Evolutionary conservation across 1,140 invertebrate genomes (phyloP).

Genomic region (Hetaerina americana): DNA sequence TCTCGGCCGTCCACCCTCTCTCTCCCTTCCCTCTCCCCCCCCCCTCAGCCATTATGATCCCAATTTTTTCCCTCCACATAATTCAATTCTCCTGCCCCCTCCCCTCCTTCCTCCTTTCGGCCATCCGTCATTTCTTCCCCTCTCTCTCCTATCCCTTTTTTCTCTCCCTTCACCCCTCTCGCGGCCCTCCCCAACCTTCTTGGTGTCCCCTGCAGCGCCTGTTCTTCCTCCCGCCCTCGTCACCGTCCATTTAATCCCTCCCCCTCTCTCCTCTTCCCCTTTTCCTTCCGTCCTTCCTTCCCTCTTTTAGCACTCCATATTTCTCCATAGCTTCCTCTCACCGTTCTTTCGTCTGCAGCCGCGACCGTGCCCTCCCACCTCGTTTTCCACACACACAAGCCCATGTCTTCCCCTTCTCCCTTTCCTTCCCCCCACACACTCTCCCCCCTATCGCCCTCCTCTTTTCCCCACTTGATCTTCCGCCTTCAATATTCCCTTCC

Average conservation of each 20-base stretch:
- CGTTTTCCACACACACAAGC: too few species aligned
- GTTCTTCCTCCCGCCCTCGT: too few species aligned
- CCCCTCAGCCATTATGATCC: conserved; percentile 26
- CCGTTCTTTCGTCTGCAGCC: background rate
- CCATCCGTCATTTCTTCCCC: background rate
- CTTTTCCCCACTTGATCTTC: too few species aligned
- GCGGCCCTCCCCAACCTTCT: background rate
- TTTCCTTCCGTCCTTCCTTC: background rate
- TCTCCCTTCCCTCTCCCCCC: conserved; percentile 25
- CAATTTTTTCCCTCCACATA: conserved; percentile 17
- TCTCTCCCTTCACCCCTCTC: background rate
- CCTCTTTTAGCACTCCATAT: too few species aligned
- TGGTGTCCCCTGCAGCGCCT: background rate
- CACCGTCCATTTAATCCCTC: background rate
- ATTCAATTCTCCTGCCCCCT: conserved; percentile 21
- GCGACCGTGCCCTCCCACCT: too few species aligned
- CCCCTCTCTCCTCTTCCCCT: background rate
- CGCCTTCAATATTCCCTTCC: too few species aligned
- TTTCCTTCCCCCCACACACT: too few species aligned
- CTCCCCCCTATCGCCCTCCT: too few species aligned
- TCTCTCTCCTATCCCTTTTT: background rate
- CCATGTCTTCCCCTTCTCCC: too few species aligned
- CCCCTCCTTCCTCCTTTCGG: conserved; percentile 15
- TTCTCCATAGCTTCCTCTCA: background rate
- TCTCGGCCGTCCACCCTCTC: conserved; percentile 3